Conservation (phyloP, 2,113 vertebrate species). For the Notiomystis cincta region DNA sequence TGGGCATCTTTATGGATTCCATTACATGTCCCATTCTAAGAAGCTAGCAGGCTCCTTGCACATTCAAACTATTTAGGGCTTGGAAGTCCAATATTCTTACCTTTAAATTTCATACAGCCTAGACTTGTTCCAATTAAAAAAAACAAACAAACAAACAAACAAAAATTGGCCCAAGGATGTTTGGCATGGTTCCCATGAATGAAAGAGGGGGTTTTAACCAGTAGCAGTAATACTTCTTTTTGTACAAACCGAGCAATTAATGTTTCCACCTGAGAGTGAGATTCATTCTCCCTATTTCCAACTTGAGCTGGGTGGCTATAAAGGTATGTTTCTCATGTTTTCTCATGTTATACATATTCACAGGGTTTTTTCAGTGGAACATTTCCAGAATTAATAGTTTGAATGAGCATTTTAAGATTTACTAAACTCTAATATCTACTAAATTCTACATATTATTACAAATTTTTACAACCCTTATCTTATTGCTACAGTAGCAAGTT, state of each 20-base stretch:
- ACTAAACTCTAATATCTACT: not conserved
- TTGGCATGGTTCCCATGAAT: not conserved
- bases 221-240: not conserved
- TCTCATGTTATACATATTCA: not conserved
- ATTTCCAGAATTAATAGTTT: not conserved
- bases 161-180: not conserved
- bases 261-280: not conserved
- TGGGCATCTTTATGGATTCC: accelerated
- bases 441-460: not conserved
- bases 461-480: not conserved
- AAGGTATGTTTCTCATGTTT: not conserved
- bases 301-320: not conserved
- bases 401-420: not conserved
- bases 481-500: not conserved
- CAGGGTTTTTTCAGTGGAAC: not conserved
- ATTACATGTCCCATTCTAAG: not conserved
- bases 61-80: not conserved
- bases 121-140: not conserved
- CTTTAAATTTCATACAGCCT: not conserved
- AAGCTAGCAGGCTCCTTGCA: not conserved
- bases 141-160: too few relatives aligned
- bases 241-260: not conserved
- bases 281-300: not conserved
- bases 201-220: not conserved
- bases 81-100: not conserved